Evolutionary conservation across 2,797 vertebrate genomes (phyloP).

Genomic region (Hafferia zeledoni): DNA sequence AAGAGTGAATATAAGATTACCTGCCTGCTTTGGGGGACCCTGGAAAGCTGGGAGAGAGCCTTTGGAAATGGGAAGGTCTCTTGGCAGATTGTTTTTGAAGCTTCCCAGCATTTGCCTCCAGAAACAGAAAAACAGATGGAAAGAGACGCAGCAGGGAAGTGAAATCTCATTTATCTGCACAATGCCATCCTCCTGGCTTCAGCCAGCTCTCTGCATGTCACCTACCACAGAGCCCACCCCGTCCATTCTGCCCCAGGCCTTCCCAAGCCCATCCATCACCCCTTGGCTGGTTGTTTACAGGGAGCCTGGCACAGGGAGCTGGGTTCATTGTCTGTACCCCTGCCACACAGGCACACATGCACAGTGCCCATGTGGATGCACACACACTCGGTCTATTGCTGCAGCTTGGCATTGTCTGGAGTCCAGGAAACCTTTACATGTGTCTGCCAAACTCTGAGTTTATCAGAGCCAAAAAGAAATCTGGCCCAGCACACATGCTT

Average conservation of each 20-base stretch:
- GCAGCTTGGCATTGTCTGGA: neutral
- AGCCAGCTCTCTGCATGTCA: constrained; percentile 29
- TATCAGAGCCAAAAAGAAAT: constrained; percentile 22
- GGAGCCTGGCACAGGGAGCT: constrained; percentile 12
- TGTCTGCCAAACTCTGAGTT: neutral
- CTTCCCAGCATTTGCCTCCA: constrained; percentile 23
- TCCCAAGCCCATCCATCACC: constrained; percentile 58
- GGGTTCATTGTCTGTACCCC: neutral
- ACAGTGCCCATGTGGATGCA: neutral
- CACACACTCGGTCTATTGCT: neutral
- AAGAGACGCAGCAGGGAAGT: constrained; percentile 83
- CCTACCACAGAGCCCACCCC: neutral
- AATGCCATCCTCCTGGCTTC: constrained; percentile 55
- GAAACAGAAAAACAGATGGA: constrained; percentile 82
- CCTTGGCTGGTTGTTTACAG: constrained; percentile 7
- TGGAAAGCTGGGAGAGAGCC: neutral
- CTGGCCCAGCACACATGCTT: neutral
- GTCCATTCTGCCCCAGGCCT: constrained; percentile 47
- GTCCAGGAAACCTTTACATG: neutral
- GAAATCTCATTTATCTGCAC: constrained; percentile 68
- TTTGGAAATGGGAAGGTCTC: constrained; percentile 8
- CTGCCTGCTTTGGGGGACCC: neutral
- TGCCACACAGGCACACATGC: constrained; percentile 16
- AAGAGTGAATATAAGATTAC: neutral
- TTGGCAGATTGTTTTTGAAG: constrained; percentile 28